Percentiles rank a stretch among this genome's conserved stretches.
These are phyloP conservation scores for Pteropus alecto DNA, from an alignment of 2,113 vertebrate species.

Conservation along the genomic window DNA sequence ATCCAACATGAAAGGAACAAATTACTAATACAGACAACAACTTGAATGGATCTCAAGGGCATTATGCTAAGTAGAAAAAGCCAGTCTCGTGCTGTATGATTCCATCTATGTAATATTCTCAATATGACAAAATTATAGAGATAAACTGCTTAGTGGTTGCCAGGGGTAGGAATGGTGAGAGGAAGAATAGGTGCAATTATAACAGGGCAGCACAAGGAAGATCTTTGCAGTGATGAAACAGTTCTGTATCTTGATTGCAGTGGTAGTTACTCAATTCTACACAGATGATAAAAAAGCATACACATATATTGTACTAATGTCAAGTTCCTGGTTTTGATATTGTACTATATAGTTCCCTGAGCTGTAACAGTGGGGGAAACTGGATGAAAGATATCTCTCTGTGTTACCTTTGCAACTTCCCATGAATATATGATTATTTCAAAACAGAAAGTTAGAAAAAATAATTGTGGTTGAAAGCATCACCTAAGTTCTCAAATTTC, in stretches of 20 bases:
- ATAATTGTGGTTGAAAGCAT: not conserved
- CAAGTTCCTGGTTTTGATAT: not conserved
- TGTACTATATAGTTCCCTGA: not conserved
- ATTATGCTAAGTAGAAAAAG: not conserved
- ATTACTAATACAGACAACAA: not conserved
- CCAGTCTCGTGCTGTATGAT: not conserved
- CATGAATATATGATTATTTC: constrained; percentile 4
- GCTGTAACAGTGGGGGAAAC: not conserved
- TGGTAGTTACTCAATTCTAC: not conserved
- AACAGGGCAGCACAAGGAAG: not conserved
- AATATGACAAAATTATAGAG: not conserved
- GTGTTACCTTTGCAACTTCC: not conserved
- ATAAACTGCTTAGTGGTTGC: not conserved
- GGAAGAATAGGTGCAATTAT: not conserved
- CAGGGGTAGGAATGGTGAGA: not conserved
- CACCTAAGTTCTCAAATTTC: not conserved
- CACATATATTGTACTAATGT: not conserved
- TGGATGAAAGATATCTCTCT: not conserved
- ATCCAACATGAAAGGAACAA: not conserved
- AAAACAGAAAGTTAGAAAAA: not conserved
- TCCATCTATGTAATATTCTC: not conserved
- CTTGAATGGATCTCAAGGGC: not conserved
- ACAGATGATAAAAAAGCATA: not conserved
- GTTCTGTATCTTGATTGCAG: not conserved
- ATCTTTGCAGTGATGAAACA: not conserved